Base-by-base conservation (phyloP, 2,888 invertebrate genomes). In the Lasioglossum zephyrum region DNA sequence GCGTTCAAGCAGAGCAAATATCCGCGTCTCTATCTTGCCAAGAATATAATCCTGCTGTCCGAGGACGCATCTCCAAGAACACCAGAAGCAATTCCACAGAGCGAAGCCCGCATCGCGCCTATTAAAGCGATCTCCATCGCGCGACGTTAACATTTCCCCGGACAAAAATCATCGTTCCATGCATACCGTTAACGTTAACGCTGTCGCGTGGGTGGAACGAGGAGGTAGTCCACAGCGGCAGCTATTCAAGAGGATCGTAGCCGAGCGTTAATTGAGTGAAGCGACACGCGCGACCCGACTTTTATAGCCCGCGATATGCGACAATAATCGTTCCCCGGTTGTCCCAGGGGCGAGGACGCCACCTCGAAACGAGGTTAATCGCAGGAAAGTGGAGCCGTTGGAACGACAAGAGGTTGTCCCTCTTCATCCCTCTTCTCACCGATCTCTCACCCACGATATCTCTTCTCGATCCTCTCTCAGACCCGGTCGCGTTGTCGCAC, bases 351-450 rank as follows among this genome's bases (percentile, higher is more conserved):
- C 93, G 93, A 93, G 93, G 93, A 93, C 93, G 88, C 86, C 91
- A 93, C 92, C 91, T 91, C 89, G 90, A 89, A 93, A 93, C 87
- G 90, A 93, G 93, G 93, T 93, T 93, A 93, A 93, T 93, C 91
- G 92, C 87, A 85, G 81, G 87, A 91, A 89, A 91, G 90, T 87
- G 84, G 78, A 78, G 31, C 60, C 63, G 66, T 16, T 39, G 63
- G 13, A 26, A 26, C 44, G 66, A 53, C 76, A 77, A 74, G 74
- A 57, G 57, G 9, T 57, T 57, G 57, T 41, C 70, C 11, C n/a
- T 11, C 70, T 11, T n/a, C 9, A 9, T 1, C 4, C 70, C 70
- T 41, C 39, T 39, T 18, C 63, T 31, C 16, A 0, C 63, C 63
- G 31, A 63, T 63, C 63, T 63, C 49, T 81, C 80, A 84, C 82